phyloP scores from a whole-genome alignment of 2,888 invertebrate genomes.

The Chloroclysta siterata region DNA sequence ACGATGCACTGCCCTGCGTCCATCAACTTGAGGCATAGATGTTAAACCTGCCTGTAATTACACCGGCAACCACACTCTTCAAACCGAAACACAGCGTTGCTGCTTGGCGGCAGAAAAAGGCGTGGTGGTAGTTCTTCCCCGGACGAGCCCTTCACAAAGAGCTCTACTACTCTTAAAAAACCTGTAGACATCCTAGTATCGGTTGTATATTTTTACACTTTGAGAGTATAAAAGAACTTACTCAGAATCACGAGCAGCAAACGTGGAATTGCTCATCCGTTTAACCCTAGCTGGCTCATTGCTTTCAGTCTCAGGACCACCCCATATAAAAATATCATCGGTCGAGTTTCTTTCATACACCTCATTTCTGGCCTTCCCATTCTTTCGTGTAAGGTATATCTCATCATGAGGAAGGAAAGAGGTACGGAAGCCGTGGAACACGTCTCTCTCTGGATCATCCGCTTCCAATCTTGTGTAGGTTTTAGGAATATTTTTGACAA shows the following conservation, averaged over 20 bases:
- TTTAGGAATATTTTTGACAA: slow-evolving; percentile 68
- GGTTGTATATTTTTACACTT: not conserved
- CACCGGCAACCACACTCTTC: no score
- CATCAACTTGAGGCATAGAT: no score
- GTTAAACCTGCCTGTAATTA: no score
- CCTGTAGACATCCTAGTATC: no score
- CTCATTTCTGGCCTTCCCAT: slow-evolving; percentile 49
- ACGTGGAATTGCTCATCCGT: slow-evolving; percentile 64
- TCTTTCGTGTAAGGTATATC: slow-evolving; percentile 67
- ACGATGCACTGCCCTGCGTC: no score
- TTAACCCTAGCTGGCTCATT: slow-evolving; percentile 63
- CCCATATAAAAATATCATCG: slow-evolving; percentile 67
- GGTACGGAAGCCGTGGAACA: slow-evolving; percentile 86
- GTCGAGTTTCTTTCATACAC: slow-evolving; percentile 60
- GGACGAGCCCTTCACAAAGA: no score
- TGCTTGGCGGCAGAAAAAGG: no score
- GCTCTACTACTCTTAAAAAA: no score
- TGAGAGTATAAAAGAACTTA: slow-evolving; percentile 47
- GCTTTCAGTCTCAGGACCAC: slow-evolving; percentile 47
- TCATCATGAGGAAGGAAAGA: slow-evolving; percentile 86
- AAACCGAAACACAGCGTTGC: no score
- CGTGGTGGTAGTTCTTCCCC: no score
- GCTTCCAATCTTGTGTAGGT: slow-evolving; percentile 68
- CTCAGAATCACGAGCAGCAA: slow-evolving; percentile 63
- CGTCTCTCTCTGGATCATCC: slow-evolving; percentile 81